These are phyloP conservation scores for Protaetia brevitarsis DNA, from an alignment of 1,140 invertebrate species.

Conservation along the genomic window DNA sequence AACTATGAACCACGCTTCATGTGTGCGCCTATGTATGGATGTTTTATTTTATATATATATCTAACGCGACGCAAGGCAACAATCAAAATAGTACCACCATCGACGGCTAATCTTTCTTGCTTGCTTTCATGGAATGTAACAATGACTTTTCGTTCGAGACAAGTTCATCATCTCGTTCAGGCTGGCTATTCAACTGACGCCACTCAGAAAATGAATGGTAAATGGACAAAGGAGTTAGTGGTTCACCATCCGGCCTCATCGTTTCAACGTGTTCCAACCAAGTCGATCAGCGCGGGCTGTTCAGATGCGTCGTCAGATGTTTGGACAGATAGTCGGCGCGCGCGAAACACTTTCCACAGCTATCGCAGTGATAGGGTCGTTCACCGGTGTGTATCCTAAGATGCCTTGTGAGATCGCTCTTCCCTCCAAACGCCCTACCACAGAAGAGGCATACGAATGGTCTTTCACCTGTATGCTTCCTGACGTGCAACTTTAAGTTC, in stretches of 20 bases:
- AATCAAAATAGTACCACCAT: too few species aligned
- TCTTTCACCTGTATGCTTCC: conserved; percentile 83
- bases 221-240: too few species aligned
- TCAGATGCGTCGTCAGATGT: conserved; percentile 84
- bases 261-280: background rate
- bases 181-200: too few species aligned
- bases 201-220: too few species aligned
- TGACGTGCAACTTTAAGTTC: conserved; percentile 82
- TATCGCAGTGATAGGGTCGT: conserved; percentile 84
- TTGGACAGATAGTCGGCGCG: conserved; percentile 87
- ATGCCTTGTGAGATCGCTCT: conserved; percentile 82
- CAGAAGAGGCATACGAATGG: conserved; percentile 87
- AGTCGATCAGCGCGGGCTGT: conserved; percentile 58
- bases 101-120: too few species aligned
- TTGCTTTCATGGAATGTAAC: too few species aligned
- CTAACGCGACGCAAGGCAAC: too few species aligned
- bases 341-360: conserved; percentile 87
- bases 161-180: too few species aligned
- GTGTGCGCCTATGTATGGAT: too few species aligned
- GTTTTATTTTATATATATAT: too few species aligned
- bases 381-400: conserved; percentile 83
- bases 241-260: background rate
- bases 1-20: too few species aligned
- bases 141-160: too few species aligned
- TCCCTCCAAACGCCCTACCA: conserved; percentile 79